Evolutionary conservation across 2,113 vertebrate species (phyloP), one percentile per base, ranked within the genome.

Genomic region (Bettongia penicillata): DNA sequence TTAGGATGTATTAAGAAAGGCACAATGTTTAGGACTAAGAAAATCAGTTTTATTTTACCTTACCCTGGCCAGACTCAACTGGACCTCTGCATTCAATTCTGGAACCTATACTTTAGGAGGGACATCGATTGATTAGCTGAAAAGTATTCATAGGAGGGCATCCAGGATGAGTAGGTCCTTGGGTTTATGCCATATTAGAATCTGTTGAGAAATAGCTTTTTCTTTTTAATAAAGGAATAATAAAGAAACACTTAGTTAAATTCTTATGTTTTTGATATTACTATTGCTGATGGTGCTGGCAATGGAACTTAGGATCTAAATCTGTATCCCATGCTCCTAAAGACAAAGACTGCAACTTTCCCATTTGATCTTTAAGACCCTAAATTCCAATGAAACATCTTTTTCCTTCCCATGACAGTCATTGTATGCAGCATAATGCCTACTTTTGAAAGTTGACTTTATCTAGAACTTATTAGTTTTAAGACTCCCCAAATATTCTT

Each of bases 381-480:
- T 84, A 91, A 96, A 91, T 50, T 57, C 4, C 25, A 92, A 52
- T 93, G 53, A 90, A 91, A 92, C n/a, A 51, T 26, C 8, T 8
- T 3, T 90, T 91, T 96, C 92, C 19, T 37, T 77, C 90, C 61
- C 23, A 95, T 93, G 61, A 93, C 14, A 92, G 90, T 25, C 28
- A 19, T 93, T 91, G 43, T 0, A 6, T 49, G 24, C 22, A 91
- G 50, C 28, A 93, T 93, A 94, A 89, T 89, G 26, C 28, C 91
- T 37, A 92, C 22, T 57, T 93, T 47, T 1, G 37, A 77, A 50
- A 90, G 48, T 53, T 93, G 51, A 51, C 91, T 91, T 90, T 55
- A 93, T 89, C 47, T 94, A 94, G 90, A 92, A 53, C 53, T 94
- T 90, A 57, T 57, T 94, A 53, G 77, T 90, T 93, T 96, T 89